Base-by-base conservation (phyloP, 2,888 invertebrate species). In the Xanthia icteritia region DNA sequence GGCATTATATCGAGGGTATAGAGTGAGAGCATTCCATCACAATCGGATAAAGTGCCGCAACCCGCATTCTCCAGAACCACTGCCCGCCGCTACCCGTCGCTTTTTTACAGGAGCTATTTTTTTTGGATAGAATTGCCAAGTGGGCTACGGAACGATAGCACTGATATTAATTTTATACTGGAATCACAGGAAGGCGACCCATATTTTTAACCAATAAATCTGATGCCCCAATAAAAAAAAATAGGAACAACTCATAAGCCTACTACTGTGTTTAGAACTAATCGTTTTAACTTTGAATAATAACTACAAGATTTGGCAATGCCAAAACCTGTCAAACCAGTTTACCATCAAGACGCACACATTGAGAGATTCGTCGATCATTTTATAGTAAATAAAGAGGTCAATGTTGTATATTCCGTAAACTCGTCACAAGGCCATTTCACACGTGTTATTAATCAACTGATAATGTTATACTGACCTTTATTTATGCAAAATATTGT, bases 341-440 rank as follows among this genome's bases (percentile, higher is more conserved):
- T 70, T 81, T 5, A 23, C 8, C 45, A 31, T 31, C 31, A 9
- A 51, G 23, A 42, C 27, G 4, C 51, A 27, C 36, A 58, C 15
- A 2, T 31, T 42, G 58, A 48, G n/a, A 65, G 27, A 54, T 56
- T 65, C 65, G 45, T 67, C 39, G 42, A 65, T 17, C 8, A 54
- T 27, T 82, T 15, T 61, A 15, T 72, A 27, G 63, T 82, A 69
- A 76, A 77, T 65, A 85, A 82, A 58, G 51, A 42, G 78, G 82
- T 72, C 86, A 82, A 61, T 86, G 78, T 77, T 69, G 58, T 51
- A 23, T 58, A 61, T 82, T 76, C 83, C 56, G 54, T 56, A 86
- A 72, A 63, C 60, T 58, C 45, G 39, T 56, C 61, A 67, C 69
- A 83, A 86, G 82, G 86, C 56, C 83, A 64, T 20, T 15, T n/a